Percentiles rank a stretch among this genome's conserved stretches.
These are phyloP conservation scores for Chrysotoxum bicinctum DNA, from an alignment of 2,888 invertebrate species.

Conservation along the genomic window DNA sequence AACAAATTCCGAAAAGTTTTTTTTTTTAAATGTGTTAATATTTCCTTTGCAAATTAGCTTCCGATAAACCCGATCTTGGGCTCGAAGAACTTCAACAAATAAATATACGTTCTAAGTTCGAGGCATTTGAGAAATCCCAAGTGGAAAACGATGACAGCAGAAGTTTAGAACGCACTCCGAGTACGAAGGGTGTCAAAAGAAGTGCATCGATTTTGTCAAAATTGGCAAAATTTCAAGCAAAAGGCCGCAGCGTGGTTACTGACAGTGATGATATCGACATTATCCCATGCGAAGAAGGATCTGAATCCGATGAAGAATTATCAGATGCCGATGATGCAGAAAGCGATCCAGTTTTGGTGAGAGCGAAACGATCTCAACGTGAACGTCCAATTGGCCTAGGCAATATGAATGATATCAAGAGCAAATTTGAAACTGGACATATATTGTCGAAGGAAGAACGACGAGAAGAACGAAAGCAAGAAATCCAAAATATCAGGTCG, in stretches of 20 bases:
- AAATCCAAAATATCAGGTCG: slow-evolving; percentile 93
- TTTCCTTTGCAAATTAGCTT: slow-evolving; percentile 83
- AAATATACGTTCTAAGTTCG: slow-evolving; percentile 92
- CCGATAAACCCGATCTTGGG: slow-evolving; percentile 92
- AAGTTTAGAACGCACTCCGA: slow-evolving; percentile 51
- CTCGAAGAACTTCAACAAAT: slow-evolving; percentile 90
- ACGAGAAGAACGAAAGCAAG: slow-evolving; percentile 92
- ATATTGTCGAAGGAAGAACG: slow-evolving; percentile 85
- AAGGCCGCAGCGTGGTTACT: slow-evolving; percentile 89
- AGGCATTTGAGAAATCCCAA: slow-evolving; percentile 87
- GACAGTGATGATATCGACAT: slow-evolving; percentile 90
- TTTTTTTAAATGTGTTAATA: not conserved
- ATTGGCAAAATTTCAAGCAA: slow-evolving; percentile 91
- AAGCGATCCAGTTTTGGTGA: slow-evolving; percentile 83
- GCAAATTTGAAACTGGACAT: slow-evolving; percentile 89
- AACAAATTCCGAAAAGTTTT: not conserved
- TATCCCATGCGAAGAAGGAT: slow-evolving; percentile 84
- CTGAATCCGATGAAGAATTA: slow-evolving; percentile 41
- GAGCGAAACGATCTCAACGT: slow-evolving; percentile 84
- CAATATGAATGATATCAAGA: slow-evolving; percentile 90
- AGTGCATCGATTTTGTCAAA: slow-evolving; percentile 90
- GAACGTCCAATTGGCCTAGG: slow-evolving; percentile 91
- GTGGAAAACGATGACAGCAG: slow-evolving; percentile 76
- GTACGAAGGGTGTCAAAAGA: slow-evolving; percentile 82
- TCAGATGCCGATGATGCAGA: slow-evolving; percentile 83